Percentiles rank a stretch among this genome's conserved stretches.
These are phyloP conservation scores for Tamandua tetradactyla DNA, from an alignment of 2,797 vertebrate species.

Conservation along the genomic window DNA sequence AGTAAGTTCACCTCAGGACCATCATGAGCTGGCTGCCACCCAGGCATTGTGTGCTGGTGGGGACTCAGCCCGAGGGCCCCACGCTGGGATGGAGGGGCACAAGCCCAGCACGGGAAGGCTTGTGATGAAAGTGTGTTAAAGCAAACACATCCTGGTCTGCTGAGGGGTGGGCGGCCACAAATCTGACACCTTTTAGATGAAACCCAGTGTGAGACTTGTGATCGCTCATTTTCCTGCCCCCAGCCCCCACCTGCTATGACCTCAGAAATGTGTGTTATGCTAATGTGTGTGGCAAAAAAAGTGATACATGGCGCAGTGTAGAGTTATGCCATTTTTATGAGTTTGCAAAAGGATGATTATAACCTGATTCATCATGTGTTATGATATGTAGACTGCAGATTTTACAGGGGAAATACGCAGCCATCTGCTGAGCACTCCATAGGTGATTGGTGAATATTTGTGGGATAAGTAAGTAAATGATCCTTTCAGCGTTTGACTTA, in stretches of 20 bases:
- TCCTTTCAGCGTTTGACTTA: too few species aligned
- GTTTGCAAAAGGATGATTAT: neutral
- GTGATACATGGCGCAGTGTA: neutral
- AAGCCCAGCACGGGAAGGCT: neutral
- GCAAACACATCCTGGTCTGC: neutral
- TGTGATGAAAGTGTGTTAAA: neutral
- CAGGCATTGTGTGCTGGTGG: neutral
- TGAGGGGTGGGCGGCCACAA: neutral
- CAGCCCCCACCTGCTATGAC: neutral
- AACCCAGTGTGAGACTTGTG: neutral
- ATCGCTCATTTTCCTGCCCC: neutral
- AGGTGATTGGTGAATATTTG: neutral
- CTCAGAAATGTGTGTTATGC: neutral
- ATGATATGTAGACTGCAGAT: neutral
- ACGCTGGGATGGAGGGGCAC: neutral
- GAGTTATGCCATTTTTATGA: neutral
- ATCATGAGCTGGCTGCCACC: neutral
- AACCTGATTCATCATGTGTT: neutral
- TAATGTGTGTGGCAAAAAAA: neutral
- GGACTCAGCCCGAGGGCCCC: neutral
- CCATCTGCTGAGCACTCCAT: neutral
- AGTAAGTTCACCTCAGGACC: slow-evolving; percentile 85
- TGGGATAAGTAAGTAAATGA: neutral
- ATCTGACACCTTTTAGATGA: slow-evolving; percentile 1
- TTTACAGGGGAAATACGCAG: neutral